Base-by-base conservation (phyloP, 2,113 vertebrate species). In the Oncorhynchus keta region DNA sequence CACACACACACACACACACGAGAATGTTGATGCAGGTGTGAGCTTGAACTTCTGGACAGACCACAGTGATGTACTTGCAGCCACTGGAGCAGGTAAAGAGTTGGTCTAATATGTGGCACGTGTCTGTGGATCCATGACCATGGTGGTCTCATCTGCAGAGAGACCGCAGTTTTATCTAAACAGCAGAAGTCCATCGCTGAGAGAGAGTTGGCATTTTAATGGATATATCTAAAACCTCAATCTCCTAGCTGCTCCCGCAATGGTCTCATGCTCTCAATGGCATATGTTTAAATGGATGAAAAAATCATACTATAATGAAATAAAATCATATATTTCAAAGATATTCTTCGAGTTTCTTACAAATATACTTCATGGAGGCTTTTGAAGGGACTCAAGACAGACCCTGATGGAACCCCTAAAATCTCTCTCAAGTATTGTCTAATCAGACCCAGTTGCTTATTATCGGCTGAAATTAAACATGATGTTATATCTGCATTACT, bases 91-190 rank as follows among this genome's bases (percentile, higher is more conserved):
- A 61, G 22, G 67, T 70, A 68, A 68, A 59, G 30, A 67, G 22
- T 4, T 35, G 28, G 62, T 57, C 13, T 72, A 39, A 57, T 35
- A 45, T 39, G 6, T 66, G 71, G 59, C 64, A 48, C 5, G 65
- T n/a, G 48, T 7, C 22, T 39, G 32, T 39, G 64, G 65, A 28
- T 68, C 30, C 9, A 32, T 67, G 70, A 35, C 39, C 70, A 45
- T 16, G 74, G 55, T 64, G 76, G 70, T 62, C 75, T 55, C 70
- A 22, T n/a, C 51, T 2, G 51, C 65, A 76, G 14, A 26, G 20
- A 65, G 26, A 73, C 75, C 79, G 20, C 79, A 45, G 62, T 30
- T 13, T 39, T 78, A 67, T 68, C 71, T 35, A 78, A 78, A 73
- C 64, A 78, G 76, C 64, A 39, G 12, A 67, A 64, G 64, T 61